These are phyloP conservation scores for Drosophila nigritarsus DNA, from an alignment of 2,888 invertebrate species.

Conservation along the genomic window DNA sequence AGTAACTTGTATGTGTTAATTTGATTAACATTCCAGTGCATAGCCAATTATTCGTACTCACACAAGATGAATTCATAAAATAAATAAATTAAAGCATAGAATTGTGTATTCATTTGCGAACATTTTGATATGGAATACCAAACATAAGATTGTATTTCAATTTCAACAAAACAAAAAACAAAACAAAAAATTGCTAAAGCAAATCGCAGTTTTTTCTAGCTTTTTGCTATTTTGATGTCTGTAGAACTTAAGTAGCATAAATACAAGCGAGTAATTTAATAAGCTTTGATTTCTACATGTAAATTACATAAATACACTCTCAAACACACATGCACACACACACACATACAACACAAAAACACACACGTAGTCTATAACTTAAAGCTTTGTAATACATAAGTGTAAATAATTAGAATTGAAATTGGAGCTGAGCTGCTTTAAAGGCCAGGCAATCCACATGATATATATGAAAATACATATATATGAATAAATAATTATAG, in stretches of 20 bases:
- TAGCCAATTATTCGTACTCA: constrained; percentile 68
- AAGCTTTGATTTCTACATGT: constrained; percentile 62
- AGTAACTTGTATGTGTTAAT: constrained; percentile 57
- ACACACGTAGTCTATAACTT: constrained; percentile 15
- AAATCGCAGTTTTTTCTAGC: constrained; percentile 68
- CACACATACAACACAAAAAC: not conserved
- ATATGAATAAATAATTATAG: constrained; percentile 22
- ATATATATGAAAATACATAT: not conserved
- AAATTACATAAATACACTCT: constrained; percentile 46
- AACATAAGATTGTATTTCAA: constrained; percentile 40
- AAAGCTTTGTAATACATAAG: constrained; percentile 58
- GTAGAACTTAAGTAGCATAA: constrained; percentile 72
- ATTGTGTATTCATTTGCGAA: constrained; percentile 52
- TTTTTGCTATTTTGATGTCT: constrained; percentile 76
- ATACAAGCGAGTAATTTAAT: constrained; percentile 45
- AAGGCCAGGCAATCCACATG: constrained; percentile 18
- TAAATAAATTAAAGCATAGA: constrained; percentile 14
- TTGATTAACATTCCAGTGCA: constrained; percentile 70
- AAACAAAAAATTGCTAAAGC: constrained; percentile 49
- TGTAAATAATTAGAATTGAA: constrained; percentile 50
- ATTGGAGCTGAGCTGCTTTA: constrained; percentile 32
- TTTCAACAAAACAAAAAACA: constrained; percentile 4
- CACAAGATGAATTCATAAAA: constrained; percentile 22
- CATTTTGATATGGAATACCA: constrained; percentile 23
- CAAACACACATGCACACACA: constrained; percentile 19